phyloP scores from a whole-genome alignment of 2,113 vertebrate species.

The Oophaga pumilio region DNA sequence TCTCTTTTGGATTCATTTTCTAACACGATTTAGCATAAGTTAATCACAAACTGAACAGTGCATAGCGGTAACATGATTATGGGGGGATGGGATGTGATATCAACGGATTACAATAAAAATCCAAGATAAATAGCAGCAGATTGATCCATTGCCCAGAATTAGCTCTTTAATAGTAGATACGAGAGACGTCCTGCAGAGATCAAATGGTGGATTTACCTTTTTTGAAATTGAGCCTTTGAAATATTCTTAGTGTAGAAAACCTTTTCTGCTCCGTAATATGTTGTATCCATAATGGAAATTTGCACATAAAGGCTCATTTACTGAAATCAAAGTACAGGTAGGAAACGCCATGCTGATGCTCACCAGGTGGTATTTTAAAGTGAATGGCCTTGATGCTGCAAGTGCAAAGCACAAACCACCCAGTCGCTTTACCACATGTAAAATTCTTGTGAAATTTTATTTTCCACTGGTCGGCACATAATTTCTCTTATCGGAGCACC shows the following conservation, averaged over 20 bases:
- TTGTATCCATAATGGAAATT: conserved; percentile 61
- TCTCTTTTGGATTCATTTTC: not conserved
- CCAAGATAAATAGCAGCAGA: conserved; percentile 66
- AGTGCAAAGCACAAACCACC: not conserved
- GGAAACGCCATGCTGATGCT: not conserved
- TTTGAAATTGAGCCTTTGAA: conserved; percentile 64
- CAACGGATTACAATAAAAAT: not conserved
- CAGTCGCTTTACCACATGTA: not conserved
- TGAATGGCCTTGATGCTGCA: not conserved
- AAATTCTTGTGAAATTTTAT: not conserved
- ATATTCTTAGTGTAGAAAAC: conserved; percentile 58
- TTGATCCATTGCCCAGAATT: conserved; percentile 64
- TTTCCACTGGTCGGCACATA: not conserved
- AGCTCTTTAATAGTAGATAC: conserved; percentile 61
- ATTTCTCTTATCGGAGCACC: not conserved
- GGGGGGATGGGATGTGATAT: conserved; percentile 8
- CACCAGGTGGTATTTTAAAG: not conserved
- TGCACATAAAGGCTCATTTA: conserved; percentile 41
- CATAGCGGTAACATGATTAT: not conserved
- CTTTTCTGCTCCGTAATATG: conserved; percentile 57
- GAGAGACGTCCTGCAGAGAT: conserved; percentile 61
- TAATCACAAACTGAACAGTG: not conserved
- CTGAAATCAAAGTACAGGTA: not conserved
- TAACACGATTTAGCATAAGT: not conserved
- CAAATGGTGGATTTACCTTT: conserved; percentile 68